phyloP scores from a whole-genome alignment of 2,113 vertebrate species.

The Platycercus adscitus region DNA sequence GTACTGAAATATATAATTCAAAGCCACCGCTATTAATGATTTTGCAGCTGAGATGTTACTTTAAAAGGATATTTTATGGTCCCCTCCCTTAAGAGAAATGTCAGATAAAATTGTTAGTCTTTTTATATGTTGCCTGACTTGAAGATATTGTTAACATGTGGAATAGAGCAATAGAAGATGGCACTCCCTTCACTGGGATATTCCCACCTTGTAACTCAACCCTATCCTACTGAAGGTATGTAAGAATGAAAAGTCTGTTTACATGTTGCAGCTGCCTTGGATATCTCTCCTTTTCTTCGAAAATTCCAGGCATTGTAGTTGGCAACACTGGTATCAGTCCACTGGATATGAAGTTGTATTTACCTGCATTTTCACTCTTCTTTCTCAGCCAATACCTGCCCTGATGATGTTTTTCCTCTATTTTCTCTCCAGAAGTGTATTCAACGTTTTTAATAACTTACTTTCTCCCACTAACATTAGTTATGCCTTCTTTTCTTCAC shows the following conservation, averaged over 20 bases:
- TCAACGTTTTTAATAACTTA: neutral
- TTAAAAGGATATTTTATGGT: neutral
- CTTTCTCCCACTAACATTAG: neutral
- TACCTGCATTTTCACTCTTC: neutral
- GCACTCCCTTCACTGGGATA: neutral
- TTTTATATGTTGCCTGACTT: neutral
- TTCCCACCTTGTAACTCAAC: neutral
- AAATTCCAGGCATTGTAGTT: neutral
- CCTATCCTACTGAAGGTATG: neutral
- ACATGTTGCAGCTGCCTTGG: neutral
- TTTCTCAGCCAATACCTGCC: neutral
- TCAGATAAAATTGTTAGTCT: neutral
- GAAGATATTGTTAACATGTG: neutral
- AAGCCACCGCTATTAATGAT: neutral
- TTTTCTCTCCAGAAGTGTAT: neutral
- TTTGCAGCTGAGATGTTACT: neutral
- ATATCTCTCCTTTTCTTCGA: neutral
- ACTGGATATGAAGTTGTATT: neutral
- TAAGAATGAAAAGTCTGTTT: neutral
- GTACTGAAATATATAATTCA: neutral
- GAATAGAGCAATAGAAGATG: neutral
- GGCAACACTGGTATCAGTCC: neutral
- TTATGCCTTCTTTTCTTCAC: neutral
- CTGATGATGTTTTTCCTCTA: neutral
- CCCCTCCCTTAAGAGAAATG: neutral